Evolutionary conservation across 2,113 vertebrate species (phyloP).

Genomic region (Nesogale talazaci): DNA sequence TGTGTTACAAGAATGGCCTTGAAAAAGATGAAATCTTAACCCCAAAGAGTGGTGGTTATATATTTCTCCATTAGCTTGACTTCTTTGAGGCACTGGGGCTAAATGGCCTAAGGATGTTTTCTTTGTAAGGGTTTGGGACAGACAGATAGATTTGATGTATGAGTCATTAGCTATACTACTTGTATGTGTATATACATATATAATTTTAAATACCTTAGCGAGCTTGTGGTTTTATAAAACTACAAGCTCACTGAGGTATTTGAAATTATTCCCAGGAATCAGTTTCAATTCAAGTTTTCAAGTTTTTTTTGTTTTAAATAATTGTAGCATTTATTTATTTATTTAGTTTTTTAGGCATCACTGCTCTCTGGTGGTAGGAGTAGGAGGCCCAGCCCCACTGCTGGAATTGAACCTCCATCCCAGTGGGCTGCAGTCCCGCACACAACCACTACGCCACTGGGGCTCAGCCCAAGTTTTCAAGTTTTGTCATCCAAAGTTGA

Average conservation of each 20-base stretch:
- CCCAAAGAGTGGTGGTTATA: no score
- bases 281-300: background rate
- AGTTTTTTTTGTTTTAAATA: no score
- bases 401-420: no score
- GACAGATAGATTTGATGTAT: background rate
- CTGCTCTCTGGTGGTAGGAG: no score
- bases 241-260: background rate
- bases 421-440: no score
- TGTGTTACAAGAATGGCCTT: background rate
- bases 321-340: no score
- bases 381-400: no score
- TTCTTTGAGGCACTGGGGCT: background rate
- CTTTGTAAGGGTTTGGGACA: background rate
- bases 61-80: no score
- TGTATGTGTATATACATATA: background rate
- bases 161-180: conserved; percentile 3
- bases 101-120: background rate
- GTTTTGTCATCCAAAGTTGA: conserved; percentile 3
- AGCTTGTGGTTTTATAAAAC: background rate
- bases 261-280: background rate
- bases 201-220: conserved; percentile 4
- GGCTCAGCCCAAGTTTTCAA: no score
- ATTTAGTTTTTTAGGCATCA: no score
- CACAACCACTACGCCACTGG: no score
- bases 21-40: background rate